These are phyloP conservation scores for Dipodomys ordii DNA, from an alignment of 2,113 vertebrate species.

Conservation along the genomic window DNA sequence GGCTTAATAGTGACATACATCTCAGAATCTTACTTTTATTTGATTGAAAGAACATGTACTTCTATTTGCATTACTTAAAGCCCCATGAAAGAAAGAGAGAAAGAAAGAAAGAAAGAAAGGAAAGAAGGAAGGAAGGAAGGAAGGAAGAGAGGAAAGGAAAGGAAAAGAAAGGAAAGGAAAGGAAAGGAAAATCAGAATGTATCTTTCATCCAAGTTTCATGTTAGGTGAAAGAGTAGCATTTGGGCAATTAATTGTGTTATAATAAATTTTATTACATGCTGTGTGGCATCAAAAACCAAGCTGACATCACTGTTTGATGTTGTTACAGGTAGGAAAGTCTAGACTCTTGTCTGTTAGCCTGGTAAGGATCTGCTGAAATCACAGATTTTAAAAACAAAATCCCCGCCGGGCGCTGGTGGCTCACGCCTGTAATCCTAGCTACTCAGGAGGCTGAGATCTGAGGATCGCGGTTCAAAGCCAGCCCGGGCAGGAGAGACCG, in stretches of 20 bases:
- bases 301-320: conserved; percentile 53
- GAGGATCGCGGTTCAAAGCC: too few species aligned
- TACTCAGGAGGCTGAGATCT: too few species aligned
- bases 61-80: conserved; percentile 2
- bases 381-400: conserved; percentile 39
- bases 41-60: conserved; percentile 52
- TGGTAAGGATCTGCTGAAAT: not conserved
- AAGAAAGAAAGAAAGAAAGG: too few species aligned
- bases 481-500: too few species aligned
- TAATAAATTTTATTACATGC: conserved; percentile 80
- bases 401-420: too few species aligned
- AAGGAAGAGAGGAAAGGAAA: too few species aligned
- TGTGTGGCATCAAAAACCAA: conserved; percentile 66
- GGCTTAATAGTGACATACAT: conserved; percentile 16
- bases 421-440: too few species aligned
- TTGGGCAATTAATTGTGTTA: conserved; percentile 80
- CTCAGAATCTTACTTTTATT: conserved; percentile 47
- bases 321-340: conserved; percentile 15
- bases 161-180: too few species aligned
- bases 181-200: too few species aligned
- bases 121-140: too few species aligned
- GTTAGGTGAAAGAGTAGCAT: conserved; percentile 76
- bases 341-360: not conserved
- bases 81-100: not conserved
- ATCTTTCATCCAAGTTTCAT: conserved; percentile 45